Percentiles rank a stretch among this genome's conserved stretches.
phyloP scores from a whole-genome alignment of 2,888 invertebrate genomes.

The Cybosia mesomella region DNA sequence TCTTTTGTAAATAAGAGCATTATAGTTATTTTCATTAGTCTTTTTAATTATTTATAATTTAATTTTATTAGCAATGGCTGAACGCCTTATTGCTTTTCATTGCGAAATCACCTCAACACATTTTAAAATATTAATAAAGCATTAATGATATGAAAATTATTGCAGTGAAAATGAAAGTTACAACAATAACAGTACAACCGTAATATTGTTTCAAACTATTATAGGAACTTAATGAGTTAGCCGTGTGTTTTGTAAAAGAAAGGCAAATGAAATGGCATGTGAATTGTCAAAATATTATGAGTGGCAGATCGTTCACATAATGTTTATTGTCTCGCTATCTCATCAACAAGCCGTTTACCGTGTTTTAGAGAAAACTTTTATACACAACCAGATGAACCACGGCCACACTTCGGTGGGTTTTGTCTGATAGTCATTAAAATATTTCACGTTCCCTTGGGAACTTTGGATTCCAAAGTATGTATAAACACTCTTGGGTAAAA shows the following conservation, averaged over 20 bases:
- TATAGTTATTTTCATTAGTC: no score
- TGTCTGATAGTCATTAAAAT: no score
- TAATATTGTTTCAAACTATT: conserved; percentile 11
- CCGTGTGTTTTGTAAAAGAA: neutral
- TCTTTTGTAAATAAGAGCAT: neutral
- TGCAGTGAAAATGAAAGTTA: conserved; percentile 1
- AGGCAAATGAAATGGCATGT: neutral
- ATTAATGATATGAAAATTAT: neutral
- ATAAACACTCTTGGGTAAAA: no score
- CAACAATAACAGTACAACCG: neutral
- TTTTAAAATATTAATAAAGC: neutral
- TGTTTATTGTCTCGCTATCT: neutral
- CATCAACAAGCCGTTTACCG: neutral
- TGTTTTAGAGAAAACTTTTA: no score
- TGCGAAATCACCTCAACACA: no score
- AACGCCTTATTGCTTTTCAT: no score
- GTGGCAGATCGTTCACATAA: conserved; percentile 2
- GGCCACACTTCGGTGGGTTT: no score
- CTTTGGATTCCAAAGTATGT: no score
- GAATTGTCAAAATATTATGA: conserved; percentile 18
- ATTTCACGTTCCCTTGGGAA: no score
- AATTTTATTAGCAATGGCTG: no score
- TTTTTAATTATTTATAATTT: no score
- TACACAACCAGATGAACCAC: no score
- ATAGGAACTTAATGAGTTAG: conserved; percentile 17